Percentiles rank a stretch among this genome's conserved stretches.
phyloP scores from a whole-genome alignment of 2,888 invertebrate species.

The Ophion ellenae region DNA sequence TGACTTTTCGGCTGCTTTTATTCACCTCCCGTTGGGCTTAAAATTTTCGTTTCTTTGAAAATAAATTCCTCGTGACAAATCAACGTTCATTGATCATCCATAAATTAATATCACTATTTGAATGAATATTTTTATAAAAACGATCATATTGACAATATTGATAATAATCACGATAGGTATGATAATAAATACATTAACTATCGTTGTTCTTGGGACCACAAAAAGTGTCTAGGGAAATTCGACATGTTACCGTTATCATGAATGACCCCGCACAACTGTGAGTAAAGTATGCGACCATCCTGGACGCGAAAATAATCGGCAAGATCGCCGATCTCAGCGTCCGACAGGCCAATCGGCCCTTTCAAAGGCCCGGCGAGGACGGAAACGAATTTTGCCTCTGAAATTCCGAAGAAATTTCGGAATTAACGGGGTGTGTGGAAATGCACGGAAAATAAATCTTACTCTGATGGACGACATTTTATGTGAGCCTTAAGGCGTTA shows the following conservation, averaged over 20 bases:
- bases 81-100: not conserved
- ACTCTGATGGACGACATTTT: not conserved
- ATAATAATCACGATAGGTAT: not conserved
- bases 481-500: not conserved
- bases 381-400: slow-evolving; percentile 90
- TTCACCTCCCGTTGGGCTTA: not conserved
- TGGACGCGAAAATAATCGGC: slow-evolving; percentile 92
- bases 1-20: no score
- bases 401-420: slow-evolving; percentile 10
- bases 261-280: slow-evolving; percentile 90
- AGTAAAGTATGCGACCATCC: slow-evolving; percentile 91
- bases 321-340: slow-evolving; percentile 89
- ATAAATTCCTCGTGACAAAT: not conserved
- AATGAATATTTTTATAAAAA: not conserved
- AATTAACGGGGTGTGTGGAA: not conserved
- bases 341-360: slow-evolving; percentile 88
- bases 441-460: not conserved
- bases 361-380: slow-evolving; percentile 89
- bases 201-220: no score
- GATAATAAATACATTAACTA: not conserved
- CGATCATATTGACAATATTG: not conserved
- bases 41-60: not conserved
- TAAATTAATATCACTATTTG: no score
- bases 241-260: slow-evolving; percentile 86
- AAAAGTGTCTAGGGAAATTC: not conserved